Conservation (phyloP, 2,797 vertebrate species). For the Ctenopoma multispine region DNA sequence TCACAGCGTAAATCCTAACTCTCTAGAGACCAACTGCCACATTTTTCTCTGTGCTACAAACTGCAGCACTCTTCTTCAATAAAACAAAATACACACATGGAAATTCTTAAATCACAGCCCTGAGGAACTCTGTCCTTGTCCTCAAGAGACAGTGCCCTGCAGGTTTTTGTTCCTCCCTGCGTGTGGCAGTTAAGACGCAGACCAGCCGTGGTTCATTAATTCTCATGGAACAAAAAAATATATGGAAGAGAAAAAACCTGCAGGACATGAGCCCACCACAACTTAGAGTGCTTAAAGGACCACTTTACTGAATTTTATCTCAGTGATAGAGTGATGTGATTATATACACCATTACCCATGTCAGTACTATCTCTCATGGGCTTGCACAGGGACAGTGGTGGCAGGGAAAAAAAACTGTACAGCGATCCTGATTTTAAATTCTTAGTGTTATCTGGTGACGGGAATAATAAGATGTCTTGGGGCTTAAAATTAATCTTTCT, state of each 20-base stretch:
- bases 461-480: constrained; percentile 7
- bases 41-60: constrained; percentile 15
- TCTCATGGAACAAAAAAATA: constrained; percentile 41
- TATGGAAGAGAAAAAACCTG: constrained; percentile 48
- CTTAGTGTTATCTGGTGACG: constrained; percentile 13
- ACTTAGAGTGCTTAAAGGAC: constrained; percentile 33
- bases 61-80: not conserved
- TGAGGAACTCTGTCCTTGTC: constrained; percentile 9
- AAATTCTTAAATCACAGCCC: not conserved
- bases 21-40: constrained; percentile 28
- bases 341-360: constrained; percentile 30
- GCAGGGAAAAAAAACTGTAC: not conserved
- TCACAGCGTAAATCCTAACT: constrained; percentile 34
- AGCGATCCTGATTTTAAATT: constrained; percentile 9
- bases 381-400: not conserved
- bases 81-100: constrained; percentile 28
- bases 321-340: constrained; percentile 21
- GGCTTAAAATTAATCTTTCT: constrained; percentile 9
- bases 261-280: constrained; percentile 33
- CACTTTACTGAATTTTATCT: constrained; percentile 31
- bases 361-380: not conserved
- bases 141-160: constrained; percentile 32
- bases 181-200: constrained; percentile 27
- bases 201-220: constrained; percentile 62
- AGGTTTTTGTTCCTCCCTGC: constrained; percentile 42